Evolutionary conservation across 2,113 vertebrate species (phyloP).

Genomic region (Mohoua ochrocephala): DNA sequence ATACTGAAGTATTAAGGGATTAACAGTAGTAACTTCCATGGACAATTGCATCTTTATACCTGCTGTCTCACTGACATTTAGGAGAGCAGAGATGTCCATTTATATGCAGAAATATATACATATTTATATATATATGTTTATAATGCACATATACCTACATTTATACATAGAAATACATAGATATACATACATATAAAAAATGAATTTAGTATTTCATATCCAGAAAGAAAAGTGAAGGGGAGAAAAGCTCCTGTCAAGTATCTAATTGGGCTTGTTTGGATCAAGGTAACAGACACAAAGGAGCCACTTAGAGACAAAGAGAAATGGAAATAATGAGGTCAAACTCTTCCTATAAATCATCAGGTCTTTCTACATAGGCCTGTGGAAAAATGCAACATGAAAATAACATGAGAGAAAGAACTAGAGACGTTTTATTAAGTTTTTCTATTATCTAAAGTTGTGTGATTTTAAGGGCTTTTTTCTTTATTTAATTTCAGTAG

Average conservation of each 20-base stretch:
- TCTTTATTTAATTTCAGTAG: background rate
- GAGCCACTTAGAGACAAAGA: background rate
- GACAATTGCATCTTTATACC: background rate
- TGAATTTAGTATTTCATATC: background rate
- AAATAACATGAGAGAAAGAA: background rate
- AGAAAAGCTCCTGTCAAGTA: background rate
- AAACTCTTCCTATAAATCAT: background rate
- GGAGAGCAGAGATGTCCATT: background rate
- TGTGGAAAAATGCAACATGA: background rate
- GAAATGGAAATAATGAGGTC: background rate
- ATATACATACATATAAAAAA: background rate
- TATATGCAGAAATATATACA: background rate
- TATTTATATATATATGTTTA: background rate
- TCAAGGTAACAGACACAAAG: background rate
- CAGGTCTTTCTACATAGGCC: background rate
- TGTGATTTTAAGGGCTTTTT: background rate
- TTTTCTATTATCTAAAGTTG: background rate
- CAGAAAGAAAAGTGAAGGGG: background rate
- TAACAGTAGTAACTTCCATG: background rate
- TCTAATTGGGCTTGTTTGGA: background rate
- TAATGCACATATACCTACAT: background rate
- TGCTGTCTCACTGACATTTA: background rate
- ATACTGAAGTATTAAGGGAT: background rate
- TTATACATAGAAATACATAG: background rate
- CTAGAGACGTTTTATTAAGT: background rate